Conservation (phyloP, 2,113 vertebrate species). For the Globicephala melas region DNA sequence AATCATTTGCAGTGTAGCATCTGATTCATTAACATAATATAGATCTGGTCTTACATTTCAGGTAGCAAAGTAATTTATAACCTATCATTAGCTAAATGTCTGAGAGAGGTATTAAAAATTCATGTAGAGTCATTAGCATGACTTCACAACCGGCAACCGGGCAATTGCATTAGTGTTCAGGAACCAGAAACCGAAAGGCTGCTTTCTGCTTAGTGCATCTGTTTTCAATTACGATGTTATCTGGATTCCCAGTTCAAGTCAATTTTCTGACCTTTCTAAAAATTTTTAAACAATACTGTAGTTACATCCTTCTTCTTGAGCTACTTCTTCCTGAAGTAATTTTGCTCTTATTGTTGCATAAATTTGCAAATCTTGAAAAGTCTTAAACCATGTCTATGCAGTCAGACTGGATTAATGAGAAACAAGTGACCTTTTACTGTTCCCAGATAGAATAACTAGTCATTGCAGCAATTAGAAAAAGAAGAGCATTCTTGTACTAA, state of each 20-base stretch:
- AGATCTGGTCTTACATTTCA: slow-evolving; percentile 18
- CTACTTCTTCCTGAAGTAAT: background rate
- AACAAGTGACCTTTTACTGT: background rate
- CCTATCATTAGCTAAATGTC: slow-evolving; percentile 40
- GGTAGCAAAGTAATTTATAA: slow-evolving; percentile 44
- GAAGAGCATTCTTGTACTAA: background rate
- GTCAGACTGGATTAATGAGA: background rate
- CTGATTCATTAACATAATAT: slow-evolving; percentile 41
- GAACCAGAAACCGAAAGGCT: slow-evolving; percentile 37
- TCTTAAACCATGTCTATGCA: background rate
- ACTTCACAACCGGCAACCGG: slow-evolving; percentile 45
- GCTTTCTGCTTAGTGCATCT: background rate
- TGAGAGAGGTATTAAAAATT: slow-evolving; percentile 36
- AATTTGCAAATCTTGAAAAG: background rate
- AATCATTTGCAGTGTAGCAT: background rate
- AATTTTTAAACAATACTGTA: background rate
- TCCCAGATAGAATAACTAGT: background rate
- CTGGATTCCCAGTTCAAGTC: background rate
- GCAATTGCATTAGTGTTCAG: slow-evolving; percentile 22
- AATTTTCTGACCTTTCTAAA: background rate
- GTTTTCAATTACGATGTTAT: slow-evolving; percentile 37
- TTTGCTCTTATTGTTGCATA: background rate
- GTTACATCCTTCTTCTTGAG: background rate
- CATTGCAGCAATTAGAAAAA: background rate
- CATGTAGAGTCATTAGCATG: slow-evolving; percentile 39